A percentile compares a stretch with the other conserved stretches of the same genome.
phyloP scores from a whole-genome alignment of 1,140 invertebrate species.

The Pantala flavescens region DNA sequence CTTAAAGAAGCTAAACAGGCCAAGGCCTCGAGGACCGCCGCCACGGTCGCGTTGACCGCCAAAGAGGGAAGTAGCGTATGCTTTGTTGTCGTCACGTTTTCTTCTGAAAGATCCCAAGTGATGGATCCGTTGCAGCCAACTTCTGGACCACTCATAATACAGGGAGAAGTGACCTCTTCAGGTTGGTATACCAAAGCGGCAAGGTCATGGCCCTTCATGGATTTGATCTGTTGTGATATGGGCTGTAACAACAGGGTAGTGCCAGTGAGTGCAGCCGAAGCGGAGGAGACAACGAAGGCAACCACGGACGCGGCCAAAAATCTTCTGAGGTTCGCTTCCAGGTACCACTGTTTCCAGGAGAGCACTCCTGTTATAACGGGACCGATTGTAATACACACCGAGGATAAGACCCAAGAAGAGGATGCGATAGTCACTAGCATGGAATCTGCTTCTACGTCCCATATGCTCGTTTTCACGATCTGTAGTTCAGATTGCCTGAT shows the following conservation, averaged over 20 bases:
- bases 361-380: constrained; percentile 43
- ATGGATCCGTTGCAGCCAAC: not conserved
- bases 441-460: not conserved
- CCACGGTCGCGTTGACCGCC: not conserved
- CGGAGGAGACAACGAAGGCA: not conserved
- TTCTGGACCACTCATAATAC: not conserved
- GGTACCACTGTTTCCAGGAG: constrained; percentile 38
- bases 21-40: not conserved
- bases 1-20: not conserved
- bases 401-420: not conserved
- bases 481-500: constrained; percentile 34
- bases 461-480: not conserved
- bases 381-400: constrained; percentile 40
- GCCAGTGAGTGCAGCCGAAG: not conserved
- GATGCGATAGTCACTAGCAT: not conserved
- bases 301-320: constrained; percentile 12
- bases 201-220: not conserved
- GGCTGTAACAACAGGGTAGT: not conserved
- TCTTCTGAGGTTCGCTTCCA: not conserved
- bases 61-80: not conserved
- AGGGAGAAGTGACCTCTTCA: not conserved
- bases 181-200: not conserved
- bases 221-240: not conserved
- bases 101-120: not conserved
- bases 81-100: not conserved